Percentiles rank a stretch among this genome's conserved stretches.
phyloP scores from a whole-genome alignment of 2,888 invertebrate genomes.

The Rhorus exstirpatorius region DNA sequence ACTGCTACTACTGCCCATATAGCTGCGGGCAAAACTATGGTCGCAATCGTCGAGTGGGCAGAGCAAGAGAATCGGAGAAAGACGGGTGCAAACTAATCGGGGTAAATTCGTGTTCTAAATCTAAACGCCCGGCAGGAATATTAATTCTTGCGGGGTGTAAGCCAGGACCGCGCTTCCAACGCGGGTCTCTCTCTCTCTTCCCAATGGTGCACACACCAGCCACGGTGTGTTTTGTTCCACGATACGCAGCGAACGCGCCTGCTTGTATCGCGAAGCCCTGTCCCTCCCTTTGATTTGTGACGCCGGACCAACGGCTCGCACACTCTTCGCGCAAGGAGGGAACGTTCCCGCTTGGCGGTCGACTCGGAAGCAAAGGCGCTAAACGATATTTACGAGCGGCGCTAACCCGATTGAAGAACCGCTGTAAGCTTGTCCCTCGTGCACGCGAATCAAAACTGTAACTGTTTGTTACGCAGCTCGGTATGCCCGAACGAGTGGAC shows the following conservation, averaged over 20 bases:
- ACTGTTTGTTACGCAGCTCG: constrained; percentile 7
- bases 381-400: constrained; percentile 83
- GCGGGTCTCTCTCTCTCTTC: constrained; percentile 38
- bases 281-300: constrained; percentile 81
- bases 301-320: constrained; percentile 70
- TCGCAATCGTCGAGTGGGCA: constrained; percentile 56
- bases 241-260: constrained; percentile 58
- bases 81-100: constrained; percentile 83
- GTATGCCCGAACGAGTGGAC: constrained; percentile 6
- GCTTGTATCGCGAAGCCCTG: constrained; percentile 70
- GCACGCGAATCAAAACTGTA: constrained; percentile 1
- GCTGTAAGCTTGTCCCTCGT: constrained; percentile 6
- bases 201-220: background rate
- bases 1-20: constrained; percentile 3
- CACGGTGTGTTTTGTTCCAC: constrained; percentile 63
- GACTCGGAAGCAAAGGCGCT: constrained; percentile 77
- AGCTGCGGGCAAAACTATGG: constrained; percentile 65
- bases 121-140: constrained; percentile 84
- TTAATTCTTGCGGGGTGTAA: constrained; percentile 80
- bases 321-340: constrained; percentile 20
- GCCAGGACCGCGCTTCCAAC: constrained; percentile 38
- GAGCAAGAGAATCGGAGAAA: constrained; percentile 40
- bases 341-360: constrained; percentile 63
- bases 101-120: constrained; percentile 86
- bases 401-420: constrained; percentile 76